Conservation (phyloP, 2,888 invertebrate species). For the Drosophila atripex region DNA sequence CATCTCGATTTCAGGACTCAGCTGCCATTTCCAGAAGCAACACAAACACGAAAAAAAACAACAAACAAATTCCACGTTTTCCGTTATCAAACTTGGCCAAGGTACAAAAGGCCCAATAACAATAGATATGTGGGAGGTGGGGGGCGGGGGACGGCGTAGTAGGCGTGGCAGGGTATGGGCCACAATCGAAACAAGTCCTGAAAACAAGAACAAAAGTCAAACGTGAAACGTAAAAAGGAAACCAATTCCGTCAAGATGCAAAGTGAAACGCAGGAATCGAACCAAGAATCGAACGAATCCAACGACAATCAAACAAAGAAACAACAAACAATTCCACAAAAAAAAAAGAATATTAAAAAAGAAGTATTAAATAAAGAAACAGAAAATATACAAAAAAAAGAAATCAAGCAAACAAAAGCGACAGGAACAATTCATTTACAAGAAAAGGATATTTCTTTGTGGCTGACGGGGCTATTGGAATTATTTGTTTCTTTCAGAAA, state of each 20-base stretch:
- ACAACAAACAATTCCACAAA: constrained; percentile 1
- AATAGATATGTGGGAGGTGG: constrained; percentile 9
- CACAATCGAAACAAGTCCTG: constrained; percentile 20
- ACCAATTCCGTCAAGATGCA: constrained; percentile 37
- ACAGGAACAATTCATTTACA: not conserved
- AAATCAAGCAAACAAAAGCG: constrained; percentile 35
- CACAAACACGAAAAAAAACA: not conserved
- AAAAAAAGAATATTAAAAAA: not conserved
- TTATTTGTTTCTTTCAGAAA: not conserved
- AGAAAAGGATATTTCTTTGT: not conserved
- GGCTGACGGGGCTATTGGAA: not conserved
- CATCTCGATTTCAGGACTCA: constrained; percentile 30
- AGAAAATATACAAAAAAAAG: not conserved
- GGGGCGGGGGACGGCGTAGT: not conserved
- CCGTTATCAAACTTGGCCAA: constrained; percentile 25
- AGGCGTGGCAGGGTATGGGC: constrained; percentile 16
- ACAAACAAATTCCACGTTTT: constrained; percentile 1
- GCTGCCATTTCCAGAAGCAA: constrained; percentile 28
- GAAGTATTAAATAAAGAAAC: not conserved
- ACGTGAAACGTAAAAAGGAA: constrained; percentile 25
- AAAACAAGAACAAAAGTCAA: constrained; percentile 28
- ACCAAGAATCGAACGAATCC: constrained; percentile 14
- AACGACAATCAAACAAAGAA: constrained; percentile 16
- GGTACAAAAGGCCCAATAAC: constrained; percentile 33
- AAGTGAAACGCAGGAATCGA: constrained; percentile 3